Base-by-base conservation (phyloP, 2,113 vertebrate genomes). In the Oceanodroma tethys region DNA sequence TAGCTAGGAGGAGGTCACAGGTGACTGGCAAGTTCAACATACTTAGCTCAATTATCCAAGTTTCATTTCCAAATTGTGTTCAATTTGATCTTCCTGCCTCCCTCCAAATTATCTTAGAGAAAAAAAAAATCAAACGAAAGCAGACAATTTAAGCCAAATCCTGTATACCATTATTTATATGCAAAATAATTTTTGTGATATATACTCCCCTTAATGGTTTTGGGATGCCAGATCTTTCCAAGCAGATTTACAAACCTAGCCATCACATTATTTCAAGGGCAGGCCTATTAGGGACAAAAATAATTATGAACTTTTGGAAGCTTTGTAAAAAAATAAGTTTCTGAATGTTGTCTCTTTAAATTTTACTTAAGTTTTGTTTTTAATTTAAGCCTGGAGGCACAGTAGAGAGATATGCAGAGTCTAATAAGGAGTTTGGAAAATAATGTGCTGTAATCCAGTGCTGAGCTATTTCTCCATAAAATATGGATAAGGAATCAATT, bases 61-160 rank as follows among this genome's bases (percentile, higher is more conserved):
- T 97, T 98, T 96, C 97, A 91, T 97, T 98, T 97, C 92, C 89
- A 98, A 98, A 98, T 97, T 96, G 95, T 93, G 78, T 95, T 98
- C 95, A 97, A 78, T 96, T 96, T 97, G 68, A 97, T 97, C 96
- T 96, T 95, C 75, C 81, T 97, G 84, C 94, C 86, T 97, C 81
- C 55, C 73, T 97, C 67, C 88, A 94, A 97, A 96, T 94, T 92
- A 90, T 86, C 58, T 90, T 27, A 78, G 75, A 88, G 81, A 18
- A 55, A 68, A 93, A 93, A 90, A 96, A 95, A 84, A 81, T 86
- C 68, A 89, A 97, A 85, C 40, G 80, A 84, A 96, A 97, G 36
- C 70, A 91, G 95, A 97, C 93, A 97, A 95, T 97, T 97, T 95
- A 96, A 84, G 97, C 80, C 93, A 87, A 76, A 82, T 91, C 81